A percentile compares a stretch with the other conserved stretches of the same genome.
These are phyloP conservation scores for Vesta saturnalis DNA, from an alignment of 2,888 invertebrate genomes.

Conservation along the genomic window DNA sequence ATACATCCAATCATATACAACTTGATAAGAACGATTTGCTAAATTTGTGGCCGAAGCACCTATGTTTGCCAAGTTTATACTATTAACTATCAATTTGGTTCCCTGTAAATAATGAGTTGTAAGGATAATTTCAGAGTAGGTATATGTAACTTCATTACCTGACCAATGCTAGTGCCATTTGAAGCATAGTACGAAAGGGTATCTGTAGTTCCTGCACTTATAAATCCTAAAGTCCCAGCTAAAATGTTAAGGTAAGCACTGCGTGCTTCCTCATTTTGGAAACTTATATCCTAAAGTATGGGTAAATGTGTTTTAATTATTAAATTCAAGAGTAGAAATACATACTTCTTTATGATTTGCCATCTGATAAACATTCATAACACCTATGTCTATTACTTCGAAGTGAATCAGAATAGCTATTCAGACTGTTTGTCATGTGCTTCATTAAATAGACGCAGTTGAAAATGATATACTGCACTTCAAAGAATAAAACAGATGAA, in stretches of 20 bases:
- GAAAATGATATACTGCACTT: conserved; percentile 47
- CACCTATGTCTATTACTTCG: conserved; percentile 66
- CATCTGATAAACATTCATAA: conserved; percentile 64
- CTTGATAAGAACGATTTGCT: conserved; percentile 41
- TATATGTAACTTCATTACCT: conserved; percentile 53
- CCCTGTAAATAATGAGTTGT: no score
- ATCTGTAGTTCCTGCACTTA: conserved; percentile 31
- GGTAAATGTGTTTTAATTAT: no score
- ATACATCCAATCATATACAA: conserved; percentile 35
- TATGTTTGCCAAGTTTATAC: conserved; percentile 39
- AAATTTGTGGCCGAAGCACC: conserved; percentile 36
- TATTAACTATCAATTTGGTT: conserved; percentile 33
- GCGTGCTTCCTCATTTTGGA: conserved; percentile 67
- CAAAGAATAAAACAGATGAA: no score
- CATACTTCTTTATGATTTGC: conserved; percentile 65
- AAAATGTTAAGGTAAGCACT: conserved; percentile 70
- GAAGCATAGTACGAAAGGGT: conserved; percentile 40
- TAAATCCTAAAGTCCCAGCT: conserved; percentile 54
- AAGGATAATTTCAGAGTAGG: no score
- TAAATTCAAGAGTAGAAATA: no score
- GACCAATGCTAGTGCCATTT: conserved; percentile 63
- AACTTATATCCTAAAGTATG: conserved; percentile 57
- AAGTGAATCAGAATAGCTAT: conserved; percentile 64
- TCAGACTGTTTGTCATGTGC: conserved; percentile 65
- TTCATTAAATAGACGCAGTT: conserved; percentile 59